Evolutionary conservation across 1,140 invertebrate species (phyloP), one percentile per base, ranked within the genome.

Genomic region (Lepidurus apus): DNA sequence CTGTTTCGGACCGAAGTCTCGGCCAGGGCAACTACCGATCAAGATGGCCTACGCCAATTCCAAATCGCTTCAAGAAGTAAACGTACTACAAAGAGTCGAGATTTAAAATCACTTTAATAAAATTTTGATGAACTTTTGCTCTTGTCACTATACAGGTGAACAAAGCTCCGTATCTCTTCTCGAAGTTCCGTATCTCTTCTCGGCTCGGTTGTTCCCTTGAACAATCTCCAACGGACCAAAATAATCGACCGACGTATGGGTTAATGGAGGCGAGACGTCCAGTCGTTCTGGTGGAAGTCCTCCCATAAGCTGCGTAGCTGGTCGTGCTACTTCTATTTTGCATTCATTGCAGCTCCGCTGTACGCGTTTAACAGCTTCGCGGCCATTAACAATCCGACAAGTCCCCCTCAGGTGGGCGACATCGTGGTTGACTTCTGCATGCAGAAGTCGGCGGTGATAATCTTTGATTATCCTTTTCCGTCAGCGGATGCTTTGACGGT

Each of bases 161-260:
- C 47, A 80, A 77, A 42, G 73, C 45, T n/a, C n/a, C n/a, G n/a
- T n/a, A n/a, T n/a, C n/a, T n/a, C n/a, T n/a, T n/a, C n/a, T n/a
- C n/a, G n/a, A n/a, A n/a, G n/a, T n/a, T 8, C 73, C 80, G 47
- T 80, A 80, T 8, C 80, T 24, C n/a, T 80, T 81, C 1, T 26
- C 10, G 3, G 73, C 73, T 9, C 42, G 24, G 42, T 76, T 76
- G 11, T 44, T 42, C n/a, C 3, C 75, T 42, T 34, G 45, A 13
- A 11, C 42, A 5, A 83, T 80, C 21, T 65, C 9, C 21, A 84
- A 79, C 0, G 83, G 82, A 10, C 83, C 81, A 79, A 84, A 84
- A 79, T 80, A 83, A 45, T 84, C 83, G 10, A 83, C 73, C 6
- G 82, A 82, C 9, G 80, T 81, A 73, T 75, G 13, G 4, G 79